phyloP scores from a whole-genome alignment of 2,888 invertebrate species.

The Mimachlamys varia region DNA sequence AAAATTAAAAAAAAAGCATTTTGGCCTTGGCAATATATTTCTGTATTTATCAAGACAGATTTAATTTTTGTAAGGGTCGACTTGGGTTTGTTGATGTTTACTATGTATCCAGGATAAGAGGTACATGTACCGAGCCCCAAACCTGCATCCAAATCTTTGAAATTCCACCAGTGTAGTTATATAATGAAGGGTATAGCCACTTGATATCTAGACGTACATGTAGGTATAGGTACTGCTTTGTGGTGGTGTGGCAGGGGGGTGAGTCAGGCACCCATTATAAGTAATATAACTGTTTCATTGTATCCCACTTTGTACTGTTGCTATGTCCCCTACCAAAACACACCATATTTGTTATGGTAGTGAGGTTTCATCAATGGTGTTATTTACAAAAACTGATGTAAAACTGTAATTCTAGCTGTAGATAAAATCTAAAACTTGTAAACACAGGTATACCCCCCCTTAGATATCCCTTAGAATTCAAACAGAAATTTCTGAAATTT shows the following conservation, averaged over 20 bases:
- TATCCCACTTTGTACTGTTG: not conserved
- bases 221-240: constrained; percentile 26
- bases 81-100: not conserved
- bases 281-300: not conserved
- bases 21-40: too few relatives aligned
- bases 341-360: not conserved
- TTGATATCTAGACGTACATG: not conserved
- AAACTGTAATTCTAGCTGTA: not conserved
- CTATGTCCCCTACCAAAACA: not conserved
- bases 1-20: too few relatives aligned
- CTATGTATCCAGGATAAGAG: not conserved
- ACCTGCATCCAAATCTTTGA: constrained; percentile 1
- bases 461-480: not conserved
- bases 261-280: too few relatives aligned
- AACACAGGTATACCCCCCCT: constrained; percentile 1
- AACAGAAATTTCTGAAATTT: constrained; percentile 11
- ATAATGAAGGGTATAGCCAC: not conserved
- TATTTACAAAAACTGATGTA: constrained; percentile 11
- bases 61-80: too few relatives aligned
- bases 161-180: not conserved
- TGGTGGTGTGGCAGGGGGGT: not conserved
- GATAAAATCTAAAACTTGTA: not conserved
- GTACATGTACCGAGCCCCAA: constrained; percentile 9
- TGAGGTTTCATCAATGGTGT: not conserved
- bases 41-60: too few relatives aligned